Evolutionary conservation across 2,113 vertebrate species (phyloP), one percentile per base, ranked within the genome.

Genomic region (Tetrax tetrax): DNA sequence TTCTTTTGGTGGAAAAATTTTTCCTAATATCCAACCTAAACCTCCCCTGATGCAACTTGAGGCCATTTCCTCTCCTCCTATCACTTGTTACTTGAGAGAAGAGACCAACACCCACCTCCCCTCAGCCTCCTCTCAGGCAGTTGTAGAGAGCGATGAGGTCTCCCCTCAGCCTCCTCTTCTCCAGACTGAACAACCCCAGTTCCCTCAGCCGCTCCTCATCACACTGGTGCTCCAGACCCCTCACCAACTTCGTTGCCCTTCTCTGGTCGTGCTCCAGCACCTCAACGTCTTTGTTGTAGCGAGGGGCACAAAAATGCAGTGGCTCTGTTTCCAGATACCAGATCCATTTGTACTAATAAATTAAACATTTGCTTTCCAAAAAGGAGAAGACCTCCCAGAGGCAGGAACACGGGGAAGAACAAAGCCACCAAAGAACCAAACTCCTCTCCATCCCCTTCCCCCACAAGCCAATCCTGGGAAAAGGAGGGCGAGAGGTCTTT

Each of bases 401-500:
- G 93, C 53, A 91, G 90, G 76, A 92, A 85, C 43, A 59, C 1
- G 35, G 87, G 92, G 91, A 93, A 92, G 95, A 91, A 74, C 91
- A 57, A 88, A 96, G 81, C 91, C 93, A 51, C 43, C 69, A 87
- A 86, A 86, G 83, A 83, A 83, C 72, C n/a, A 83, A 76, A 90
- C 80, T 4, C 5, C 2, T 1, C 14, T 11, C 19, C 7, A 14
- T 43, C 17, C 6, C 6, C 9, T 16, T 19, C 3, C 8, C 6
- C 18, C 43, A 4, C 4, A 35, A 61, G 37, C 5, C 27, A 14
- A 23, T 4, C 23, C 9, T 2, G 22, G 35, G 35, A 20, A 25
- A 31, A 54, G 3, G 24, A 41, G 33, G 27, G 23, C 3, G 11
- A 45, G 47, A 17, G 11, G 13, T 13, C 29, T 33, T 14, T 14